phyloP scores from a whole-genome alignment of 1,140 invertebrate species.

The Ladona fulva region DNA sequence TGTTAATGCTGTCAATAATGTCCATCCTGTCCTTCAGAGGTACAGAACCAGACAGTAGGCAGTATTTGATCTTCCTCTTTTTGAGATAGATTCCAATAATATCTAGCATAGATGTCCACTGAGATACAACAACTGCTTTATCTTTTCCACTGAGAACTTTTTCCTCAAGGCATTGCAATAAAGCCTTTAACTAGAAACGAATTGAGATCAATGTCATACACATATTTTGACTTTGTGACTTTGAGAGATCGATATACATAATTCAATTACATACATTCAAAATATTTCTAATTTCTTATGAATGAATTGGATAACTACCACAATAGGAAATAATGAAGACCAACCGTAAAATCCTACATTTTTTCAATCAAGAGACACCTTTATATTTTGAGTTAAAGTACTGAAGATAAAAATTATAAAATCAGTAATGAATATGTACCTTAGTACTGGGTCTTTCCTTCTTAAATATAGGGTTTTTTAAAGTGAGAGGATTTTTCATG shows the following conservation, averaged over 20 bases:
- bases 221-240: too few species aligned
- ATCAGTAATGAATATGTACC: slow-evolving; percentile 27
- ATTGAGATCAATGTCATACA: too few species aligned
- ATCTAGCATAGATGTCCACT: slow-evolving; percentile 70
- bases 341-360: too few species aligned
- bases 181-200: slow-evolving; percentile 39
- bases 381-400: too few species aligned
- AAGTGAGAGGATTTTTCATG: slow-evolving; percentile 42
- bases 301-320: too few species aligned
- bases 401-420: too few species aligned
- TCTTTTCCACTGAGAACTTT: slow-evolving; percentile 46
- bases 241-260: too few species aligned
- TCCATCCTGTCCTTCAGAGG: slow-evolving; percentile 45
- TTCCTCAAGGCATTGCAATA: slow-evolving; percentile 48
- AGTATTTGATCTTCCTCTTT: slow-evolving; percentile 40
- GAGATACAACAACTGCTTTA: slow-evolving; percentile 74
- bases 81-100: slow-evolving; percentile 55
- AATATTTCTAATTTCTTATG: too few species aligned
- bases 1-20: slow-evolving; percentile 65
- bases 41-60: slow-evolving; percentile 59
- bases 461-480: slow-evolving; percentile 60
- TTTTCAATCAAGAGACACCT: too few species aligned
- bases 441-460: slow-evolving; percentile 50
- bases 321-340: too few species aligned
- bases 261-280: too few species aligned